Base-by-base conservation (phyloP, 2,888 invertebrate genomes). In the Scrobipalpa atriplicella region DNA sequence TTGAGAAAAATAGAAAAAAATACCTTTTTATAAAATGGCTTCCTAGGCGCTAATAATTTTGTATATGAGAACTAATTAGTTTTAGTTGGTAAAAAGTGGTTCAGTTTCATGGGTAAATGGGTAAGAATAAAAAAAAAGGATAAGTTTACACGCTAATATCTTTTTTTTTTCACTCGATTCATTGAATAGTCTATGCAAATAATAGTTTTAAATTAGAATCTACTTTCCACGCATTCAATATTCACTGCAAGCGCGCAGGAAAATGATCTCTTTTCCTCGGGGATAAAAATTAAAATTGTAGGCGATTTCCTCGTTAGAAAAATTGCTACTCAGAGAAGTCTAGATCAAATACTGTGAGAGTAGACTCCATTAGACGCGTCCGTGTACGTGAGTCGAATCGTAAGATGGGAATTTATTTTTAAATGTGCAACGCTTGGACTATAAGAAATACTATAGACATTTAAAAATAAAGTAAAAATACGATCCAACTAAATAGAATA, bases 381-480 rank as follows among this genome's bases (percentile, higher is more conserved):
- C 64, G 29, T 38, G 73, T 72, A 77, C 79, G 79, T 79, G 80
- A 72, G 70, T 66, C 69, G 80, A 78, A 79, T 80, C 67, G 60
- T 69, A 76, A 77, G 70, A 71, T 68, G 71, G 73, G 77, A 77
- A 68, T 71, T 67, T 65, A 71, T 68, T 71, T 71, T 70, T 68
- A 66, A 63, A 67, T 62, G 67, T 63, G 63, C 64, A 69, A 67
- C 66, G 13, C 29, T 52, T 52, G 18, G 52, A 19, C 18, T 52
- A 19, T 10, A 10, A 54, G 19, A 9, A 21, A 11, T 19, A 18
- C 2, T 18, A 6, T 19, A n/a, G n/a, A n/a, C n/a, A n/a, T n/a
- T n/a, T n/a, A n/a, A n/a, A n/a, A n/a, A n/a, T n/a, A n/a, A n/a
- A n/a, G n/a, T n/a, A n/a, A n/a, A n/a, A n/a, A n/a, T n/a, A n/a